A percentile compares a stretch with the other conserved stretches of the same genome.
These are phyloP conservation scores for Hymenopus coronatus DNA, from an alignment of 2,888 invertebrate genomes.

Conservation along the genomic window DNA sequence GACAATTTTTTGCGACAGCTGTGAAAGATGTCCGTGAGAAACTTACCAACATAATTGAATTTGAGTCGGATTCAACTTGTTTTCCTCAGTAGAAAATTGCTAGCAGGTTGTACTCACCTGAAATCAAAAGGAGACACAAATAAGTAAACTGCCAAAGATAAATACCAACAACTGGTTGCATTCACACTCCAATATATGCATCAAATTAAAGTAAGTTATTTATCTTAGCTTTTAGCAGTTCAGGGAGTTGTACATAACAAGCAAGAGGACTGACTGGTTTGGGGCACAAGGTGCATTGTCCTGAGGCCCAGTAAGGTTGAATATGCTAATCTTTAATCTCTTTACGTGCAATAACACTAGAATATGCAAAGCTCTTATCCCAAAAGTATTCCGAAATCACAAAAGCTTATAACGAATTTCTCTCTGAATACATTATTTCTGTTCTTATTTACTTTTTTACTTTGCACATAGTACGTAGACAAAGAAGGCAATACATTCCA, in stretches of 20 bases:
- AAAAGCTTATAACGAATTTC: too few species aligned
- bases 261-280: neutral
- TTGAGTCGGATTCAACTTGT: neutral
- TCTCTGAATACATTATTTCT: too few species aligned
- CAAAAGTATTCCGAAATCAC: too few species aligned
- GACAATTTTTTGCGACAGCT: neutral
- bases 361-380: too few species aligned
- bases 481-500: too few species aligned
- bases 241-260: neutral
- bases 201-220: neutral
- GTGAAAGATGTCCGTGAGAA: neutral
- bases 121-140: neutral
- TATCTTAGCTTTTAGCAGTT: neutral
- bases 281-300: neutral
- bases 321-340: too few species aligned
- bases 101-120: neutral
- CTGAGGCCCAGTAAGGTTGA: neutral
- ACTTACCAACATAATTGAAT: neutral
- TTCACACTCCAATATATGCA: neutral
- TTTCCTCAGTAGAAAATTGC: neutral
- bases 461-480: too few species aligned
- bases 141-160: neutral
- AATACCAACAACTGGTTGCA: neutral
- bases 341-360: too few species aligned
- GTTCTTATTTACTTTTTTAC: too few species aligned